Conservation (phyloP, 2,113 vertebrate genomes). For the Leiothrix lutea region DNA sequence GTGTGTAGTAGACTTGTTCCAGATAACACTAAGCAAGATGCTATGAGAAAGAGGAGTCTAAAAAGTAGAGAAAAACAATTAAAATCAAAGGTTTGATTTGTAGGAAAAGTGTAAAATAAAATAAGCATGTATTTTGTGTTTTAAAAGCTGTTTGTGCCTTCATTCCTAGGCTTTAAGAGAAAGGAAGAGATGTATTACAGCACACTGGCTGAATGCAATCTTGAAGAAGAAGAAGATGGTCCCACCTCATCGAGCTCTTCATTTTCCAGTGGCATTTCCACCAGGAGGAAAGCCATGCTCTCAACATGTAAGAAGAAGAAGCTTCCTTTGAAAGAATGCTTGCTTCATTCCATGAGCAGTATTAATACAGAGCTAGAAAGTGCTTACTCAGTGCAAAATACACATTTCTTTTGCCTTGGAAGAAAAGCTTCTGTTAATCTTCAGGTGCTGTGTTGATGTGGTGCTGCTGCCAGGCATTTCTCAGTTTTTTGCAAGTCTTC, state of each 20-base stretch:
- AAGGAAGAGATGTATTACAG: slow-evolving; percentile 92
- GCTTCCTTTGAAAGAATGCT: not conserved
- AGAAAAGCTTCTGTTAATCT: not conserved
- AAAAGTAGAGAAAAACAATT: not conserved
- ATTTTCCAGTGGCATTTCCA: slow-evolving; percentile 94
- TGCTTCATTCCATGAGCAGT: not conserved
- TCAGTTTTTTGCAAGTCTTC: not conserved
- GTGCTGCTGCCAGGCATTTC: not conserved
- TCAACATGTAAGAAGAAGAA: slow-evolving; percentile 83
- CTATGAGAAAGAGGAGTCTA: not conserved
- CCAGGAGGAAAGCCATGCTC: slow-evolving; percentile 94
- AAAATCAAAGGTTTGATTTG: not conserved
- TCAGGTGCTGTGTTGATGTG: not conserved
- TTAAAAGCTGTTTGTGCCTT: not conserved
- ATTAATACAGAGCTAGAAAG: not conserved
- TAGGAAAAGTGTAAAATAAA: not conserved
- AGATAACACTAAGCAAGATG: not conserved
- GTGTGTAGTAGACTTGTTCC: fast-evolving
- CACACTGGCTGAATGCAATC: slow-evolving; percentile 92
- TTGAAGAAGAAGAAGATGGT: slow-evolving; percentile 92
- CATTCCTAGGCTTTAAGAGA: slow-evolving; percentile 85
- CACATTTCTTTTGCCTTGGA: not conserved
- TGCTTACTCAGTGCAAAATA: not conserved
- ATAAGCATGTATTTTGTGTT: not conserved
- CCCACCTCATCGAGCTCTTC: slow-evolving; percentile 89